These are phyloP conservation scores for Chymomyza costata DNA, from an alignment of 1,140 invertebrate genomes.

Conservation along the genomic window DNA sequence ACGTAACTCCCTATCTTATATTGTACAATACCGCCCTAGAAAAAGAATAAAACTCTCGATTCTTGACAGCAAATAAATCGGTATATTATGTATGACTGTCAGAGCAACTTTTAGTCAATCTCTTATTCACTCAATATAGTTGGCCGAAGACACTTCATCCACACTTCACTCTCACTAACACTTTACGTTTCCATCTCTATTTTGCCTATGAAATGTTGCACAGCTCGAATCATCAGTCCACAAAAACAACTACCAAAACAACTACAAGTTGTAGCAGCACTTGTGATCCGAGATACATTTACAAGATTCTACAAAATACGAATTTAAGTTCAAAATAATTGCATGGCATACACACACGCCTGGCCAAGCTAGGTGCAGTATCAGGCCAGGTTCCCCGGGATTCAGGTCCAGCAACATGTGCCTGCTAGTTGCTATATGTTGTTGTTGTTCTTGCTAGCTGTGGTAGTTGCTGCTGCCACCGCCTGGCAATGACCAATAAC, in stretches of 20 bases:
- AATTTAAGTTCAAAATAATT: constrained; percentile 75
- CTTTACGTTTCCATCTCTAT: no score
- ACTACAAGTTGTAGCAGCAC: constrained; percentile 7
- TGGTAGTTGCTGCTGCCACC: constrained; percentile 1
- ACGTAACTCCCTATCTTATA: no score
- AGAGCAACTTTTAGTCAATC: no score
- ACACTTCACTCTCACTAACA: no score
- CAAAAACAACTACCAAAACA: constrained; percentile 1
- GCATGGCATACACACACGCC: constrained; percentile 61
- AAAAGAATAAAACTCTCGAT: no score
- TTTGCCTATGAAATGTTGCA: constrained; percentile 37
- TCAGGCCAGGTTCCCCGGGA: constrained; percentile 20
- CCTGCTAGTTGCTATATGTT: constrained; percentile 9
- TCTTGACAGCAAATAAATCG: no score
- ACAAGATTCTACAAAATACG: constrained; percentile 73
- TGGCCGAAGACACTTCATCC: no score
- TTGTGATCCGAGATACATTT: constrained; percentile 57
- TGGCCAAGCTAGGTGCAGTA: constrained; percentile 8
- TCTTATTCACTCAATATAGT: no score
- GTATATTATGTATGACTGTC: no score
- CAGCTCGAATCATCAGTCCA: neutral
- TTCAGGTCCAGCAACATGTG: constrained; percentile 33
- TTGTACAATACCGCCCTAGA: no score
- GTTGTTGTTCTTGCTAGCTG: constrained; percentile 32
- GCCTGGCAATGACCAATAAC: constrained; percentile 39